Evolutionary conservation across 1,140 invertebrate species (phyloP), one percentile per base, ranked within the genome.

Genomic region (Pseudoatta argentina): DNA sequence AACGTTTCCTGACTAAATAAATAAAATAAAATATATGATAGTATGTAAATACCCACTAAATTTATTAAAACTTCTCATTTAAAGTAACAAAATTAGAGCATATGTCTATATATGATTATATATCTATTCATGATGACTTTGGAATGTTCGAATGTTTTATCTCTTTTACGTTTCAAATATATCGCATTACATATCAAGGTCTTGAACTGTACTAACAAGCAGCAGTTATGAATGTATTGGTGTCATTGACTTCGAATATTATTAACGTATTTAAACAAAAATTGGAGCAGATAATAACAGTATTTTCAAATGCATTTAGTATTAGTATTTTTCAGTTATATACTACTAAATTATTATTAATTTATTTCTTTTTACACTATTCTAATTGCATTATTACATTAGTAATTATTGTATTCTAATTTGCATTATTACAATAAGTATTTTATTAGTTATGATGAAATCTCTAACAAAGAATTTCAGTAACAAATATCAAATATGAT

Each of bases 211-310:
- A 77, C 57, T 71, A 76, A 53, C 79, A 34, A 57, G 69, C 57
- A 73, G 8, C 71, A 73, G 48, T 77, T 87, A 67, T 14, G 63
- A 10, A 59, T 90, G 89, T 90, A 90, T 91, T 91, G 75, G 89
- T 91, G 90, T 91, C 90, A 91, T 88, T 91, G 87, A 91, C 89
- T 91, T 87, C 76, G 59, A 48, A 85, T 87, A 88, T 87, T 87
- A 69, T 91, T 86, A 88, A 87, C 79, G 73, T 75, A 86, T 63
- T 53, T 39, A 34, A 21, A 39, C 14, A 57, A 27, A 73, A 69
- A 44, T 30, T 30, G 18, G 55, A 64, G 0, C 21, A 53, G 83
- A 86, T 88, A 91, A 78, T 55, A 59, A 6, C 44, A 27, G 12
- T 73, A 55, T 89, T 87, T 87, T 61, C 76, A 85, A 79, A n/a